A percentile compares a stretch with the other conserved stretches of the same genome.
These are phyloP conservation scores for Drosophila tsacasi DNA, from an alignment of 1,140 invertebrate species.

Conservation along the genomic window DNA sequence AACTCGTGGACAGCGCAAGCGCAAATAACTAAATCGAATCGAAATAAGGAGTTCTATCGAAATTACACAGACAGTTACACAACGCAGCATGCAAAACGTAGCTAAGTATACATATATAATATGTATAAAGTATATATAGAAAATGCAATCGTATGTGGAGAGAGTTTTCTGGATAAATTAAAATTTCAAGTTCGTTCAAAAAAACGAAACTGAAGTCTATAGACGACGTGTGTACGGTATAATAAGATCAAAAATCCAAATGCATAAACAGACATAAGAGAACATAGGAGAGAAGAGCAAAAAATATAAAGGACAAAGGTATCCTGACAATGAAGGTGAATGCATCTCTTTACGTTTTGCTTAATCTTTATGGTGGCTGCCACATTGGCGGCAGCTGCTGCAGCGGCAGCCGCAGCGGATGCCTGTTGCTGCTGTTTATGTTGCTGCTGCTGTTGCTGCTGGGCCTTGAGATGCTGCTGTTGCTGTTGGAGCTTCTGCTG, in stretches of 20 bases:
- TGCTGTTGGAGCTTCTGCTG: conserved; percentile 71
- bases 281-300: conserved; percentile 55
- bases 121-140: conserved; percentile 2
- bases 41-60: conserved; percentile 36
- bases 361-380: conserved; percentile 83
- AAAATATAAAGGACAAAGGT: conserved; percentile 36
- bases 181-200: conserved; percentile 37
- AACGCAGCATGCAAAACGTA: conserved; percentile 52
- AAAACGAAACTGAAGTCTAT: conserved; percentile 73
- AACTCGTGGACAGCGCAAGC: conserved; percentile 31
- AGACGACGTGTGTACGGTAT: conserved; percentile 36
- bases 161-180: conserved; percentile 36
- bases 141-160: conserved; percentile 9
- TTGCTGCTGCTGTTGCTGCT: conserved; percentile 68
- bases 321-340: conserved; percentile 24
- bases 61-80: conserved; percentile 49
- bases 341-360: conserved; percentile 83
- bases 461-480: conserved; percentile 62
- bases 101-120: conserved; percentile 25
- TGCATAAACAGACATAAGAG: conserved; percentile 54
- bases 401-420: conserved; percentile 68
- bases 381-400: conserved; percentile 74
- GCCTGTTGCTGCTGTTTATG: conserved; percentile 72
- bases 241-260: conserved; percentile 59
- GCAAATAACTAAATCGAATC: conserved; percentile 45